Evolutionary conservation across 2,888 invertebrate genomes (phyloP), one percentile per base, ranked within the genome.

Genomic region (Caenorhabditis sp.): DNA sequence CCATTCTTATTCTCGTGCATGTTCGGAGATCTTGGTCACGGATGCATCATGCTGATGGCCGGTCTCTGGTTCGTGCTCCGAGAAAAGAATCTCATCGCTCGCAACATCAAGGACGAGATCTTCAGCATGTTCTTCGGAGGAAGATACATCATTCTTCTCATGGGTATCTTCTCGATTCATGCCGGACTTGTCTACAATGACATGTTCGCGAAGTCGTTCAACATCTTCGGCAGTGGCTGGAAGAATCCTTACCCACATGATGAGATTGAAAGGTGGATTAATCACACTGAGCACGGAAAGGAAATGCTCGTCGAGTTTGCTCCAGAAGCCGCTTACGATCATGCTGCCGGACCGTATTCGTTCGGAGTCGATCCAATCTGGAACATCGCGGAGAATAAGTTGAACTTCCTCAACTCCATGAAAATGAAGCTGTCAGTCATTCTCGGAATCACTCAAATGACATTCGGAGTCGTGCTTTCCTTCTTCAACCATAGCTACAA

Each of bases 21-120:
- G 98, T 98, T 98, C 93, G 97, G 98, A 20, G 98, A 98, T 81
- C 80, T 95, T 67, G 98, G 98, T 0, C 98, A 98, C 93, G 98
- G 98, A 70, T 58, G 95, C 0, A 93, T 99, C 64, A 96, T 99
- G 96, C 64, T 84, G n/a, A 61, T 84, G 61, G 79, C 81, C 93
- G 98, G 98, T 69, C 60, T 95, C 0, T 93, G 98, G 65, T 96
- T 99, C 96, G 95, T 96, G 61, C 92, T 95, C 9, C 83, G 98
- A 97, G 94, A 98, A 98, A 93, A 98, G 98, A 92, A 94, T 11
- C 78, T 78, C 28, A 55, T 50, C 26, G 62, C 77, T 22, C 47
- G 69, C 47, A 70, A 64, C 50, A 70, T 78, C 69, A 78, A 60
- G 11, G 58, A 80, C 24, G 88, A 93, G 93, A 93, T 91, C 64